Percentiles rank a stretch among this genome's conserved stretches.
Evolutionary conservation across 2,888 invertebrate species (phyloP).

Genomic region (Callinectes sapidus): DNA sequence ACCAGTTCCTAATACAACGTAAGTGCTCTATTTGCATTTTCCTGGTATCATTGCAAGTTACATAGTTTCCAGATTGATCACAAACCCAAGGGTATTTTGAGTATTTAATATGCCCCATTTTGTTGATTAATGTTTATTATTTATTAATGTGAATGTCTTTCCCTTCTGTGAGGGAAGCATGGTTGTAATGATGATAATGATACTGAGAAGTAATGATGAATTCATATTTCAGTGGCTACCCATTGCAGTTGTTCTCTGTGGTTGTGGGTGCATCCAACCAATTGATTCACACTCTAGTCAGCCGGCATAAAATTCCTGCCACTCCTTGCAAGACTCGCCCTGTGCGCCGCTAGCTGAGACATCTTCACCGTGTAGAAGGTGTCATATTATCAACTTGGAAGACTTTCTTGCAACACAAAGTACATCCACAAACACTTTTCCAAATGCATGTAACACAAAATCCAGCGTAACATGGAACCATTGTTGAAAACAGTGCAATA

Average conservation of each 20-base stretch:
- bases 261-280: conserved; percentile 59
- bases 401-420: neutral
- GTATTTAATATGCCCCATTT: neutral
- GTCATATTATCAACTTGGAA: neutral
- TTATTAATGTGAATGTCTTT: neutral
- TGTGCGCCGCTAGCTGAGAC: neutral
- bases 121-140: neutral
- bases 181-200: neutral
- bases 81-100: too few species aligned
- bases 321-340: conserved; percentile 49
- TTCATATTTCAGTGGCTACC: conserved; percentile 52
- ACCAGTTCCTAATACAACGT: conserved; percentile 60
- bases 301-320: conserved; percentile 33
- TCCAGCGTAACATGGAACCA: neutral
- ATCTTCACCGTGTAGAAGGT: neutral
- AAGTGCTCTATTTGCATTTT: conserved; percentile 38
- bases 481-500: conserved; percentile 22
- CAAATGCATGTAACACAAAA: neutral
- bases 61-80: too few species aligned
- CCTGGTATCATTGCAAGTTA: neutral
- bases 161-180: neutral
- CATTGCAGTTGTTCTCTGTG: conserved; percentile 53
- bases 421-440: neutral
- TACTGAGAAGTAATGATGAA: neutral
- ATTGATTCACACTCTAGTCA: conserved; percentile 61